A percentile compares a stretch with the other conserved stretches of the same genome.
phyloP scores from a whole-genome alignment of 1,140 invertebrate species.

The Cherax destructor region DNA sequence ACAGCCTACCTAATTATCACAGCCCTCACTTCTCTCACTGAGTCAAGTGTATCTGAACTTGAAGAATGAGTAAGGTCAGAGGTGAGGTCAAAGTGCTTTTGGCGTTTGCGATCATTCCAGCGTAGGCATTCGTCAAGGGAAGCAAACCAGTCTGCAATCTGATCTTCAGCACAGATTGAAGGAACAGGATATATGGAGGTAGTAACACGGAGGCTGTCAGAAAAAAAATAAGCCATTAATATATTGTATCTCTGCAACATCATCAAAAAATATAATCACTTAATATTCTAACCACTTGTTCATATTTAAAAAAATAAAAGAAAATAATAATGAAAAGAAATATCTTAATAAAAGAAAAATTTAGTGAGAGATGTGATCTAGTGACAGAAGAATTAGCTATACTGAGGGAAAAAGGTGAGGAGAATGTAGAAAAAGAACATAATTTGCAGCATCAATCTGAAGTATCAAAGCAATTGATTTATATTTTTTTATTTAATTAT shows the following conservation, averaged over 20 bases:
- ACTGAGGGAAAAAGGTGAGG: too few relatives aligned
- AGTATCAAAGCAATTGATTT: too few relatives aligned
- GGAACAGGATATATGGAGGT: conserved; percentile 98
- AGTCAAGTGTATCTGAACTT: conserved; percentile 58
- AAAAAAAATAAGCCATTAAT: not conserved
- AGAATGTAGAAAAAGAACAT: too few relatives aligned
- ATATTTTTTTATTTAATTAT: too few relatives aligned
- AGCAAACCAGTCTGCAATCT: conserved; percentile 98
- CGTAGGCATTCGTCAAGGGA: conserved; percentile 95
- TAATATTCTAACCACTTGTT: not conserved
- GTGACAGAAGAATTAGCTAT: too few relatives aligned
- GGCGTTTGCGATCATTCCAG: conserved; percentile 97
- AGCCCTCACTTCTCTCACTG: conserved; percentile 57
- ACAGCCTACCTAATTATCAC: conserved; percentile 54
- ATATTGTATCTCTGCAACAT: not conserved
- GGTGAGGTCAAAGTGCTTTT: conserved; percentile 85
- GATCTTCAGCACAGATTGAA: conserved; percentile 95
- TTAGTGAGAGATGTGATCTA: too few relatives aligned
- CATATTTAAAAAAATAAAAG: too few relatives aligned
- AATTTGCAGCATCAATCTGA: too few relatives aligned
- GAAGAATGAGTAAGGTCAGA: conserved; percentile 56
- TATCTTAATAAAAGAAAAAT: too few relatives aligned
- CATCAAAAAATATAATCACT: not conserved
- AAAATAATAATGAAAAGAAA: too few relatives aligned
- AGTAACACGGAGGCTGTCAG: conserved; percentile 89